Percentiles rank a stretch among this genome's conserved stretches.
Evolutionary conservation across 2,113 vertebrate genomes (phyloP).

Genomic region (Scytalopus superciliaris): DNA sequence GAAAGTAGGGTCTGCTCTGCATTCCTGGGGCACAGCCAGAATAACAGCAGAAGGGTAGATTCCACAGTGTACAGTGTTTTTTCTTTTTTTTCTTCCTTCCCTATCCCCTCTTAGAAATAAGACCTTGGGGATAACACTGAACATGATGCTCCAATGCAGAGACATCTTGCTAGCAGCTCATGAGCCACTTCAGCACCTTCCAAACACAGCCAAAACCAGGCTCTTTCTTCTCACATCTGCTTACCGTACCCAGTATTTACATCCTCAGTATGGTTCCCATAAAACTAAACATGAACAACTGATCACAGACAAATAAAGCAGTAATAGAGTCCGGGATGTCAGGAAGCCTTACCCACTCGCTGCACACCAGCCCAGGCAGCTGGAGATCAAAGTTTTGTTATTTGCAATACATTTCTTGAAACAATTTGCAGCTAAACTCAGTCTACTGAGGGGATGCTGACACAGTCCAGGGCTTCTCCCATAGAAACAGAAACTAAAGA

Average conservation of each 20-base stretch:
- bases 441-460: constrained; percentile 1
- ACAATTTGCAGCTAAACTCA: constrained; percentile 27
- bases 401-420: constrained; percentile 57
- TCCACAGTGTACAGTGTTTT: background rate
- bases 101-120: background rate
- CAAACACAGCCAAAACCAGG: background rate
- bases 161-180: background rate
- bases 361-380: constrained; percentile 8
- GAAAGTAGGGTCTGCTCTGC: background rate
- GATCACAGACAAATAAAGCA: constrained; percentile 14
- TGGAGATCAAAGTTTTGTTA: constrained; percentile 53
- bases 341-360: constrained; percentile 23
- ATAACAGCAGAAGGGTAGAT: background rate
- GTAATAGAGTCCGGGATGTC: background rate
- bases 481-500: background rate
- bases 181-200: background rate
- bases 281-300: constrained; percentile 27
- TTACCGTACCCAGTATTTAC: background rate
- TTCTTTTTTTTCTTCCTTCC: background rate
- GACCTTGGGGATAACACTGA: fast-evolving
- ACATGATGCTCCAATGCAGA: background rate
- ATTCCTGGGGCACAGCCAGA: background rate
- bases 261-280: constrained; percentile 13
- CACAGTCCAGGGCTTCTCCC: constrained; percentile 22
- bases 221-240: constrained; percentile 40